Evolutionary conservation across 1,140 invertebrate genomes (phyloP), one percentile per base, ranked within the genome.

Genomic region (Zeugodacus cucurbitae): DNA sequence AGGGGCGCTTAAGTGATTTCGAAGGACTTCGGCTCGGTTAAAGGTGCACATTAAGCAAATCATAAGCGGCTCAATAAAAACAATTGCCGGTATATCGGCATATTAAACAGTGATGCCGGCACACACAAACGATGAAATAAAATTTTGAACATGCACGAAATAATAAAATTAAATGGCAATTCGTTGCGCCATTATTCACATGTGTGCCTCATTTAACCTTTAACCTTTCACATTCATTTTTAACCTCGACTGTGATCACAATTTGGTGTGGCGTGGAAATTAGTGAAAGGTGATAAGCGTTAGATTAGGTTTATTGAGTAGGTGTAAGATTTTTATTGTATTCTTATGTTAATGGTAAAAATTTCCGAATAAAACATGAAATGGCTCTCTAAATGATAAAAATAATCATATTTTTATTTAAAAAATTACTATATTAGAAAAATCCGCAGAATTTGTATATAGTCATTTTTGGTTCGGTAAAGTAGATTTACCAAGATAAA

Each of bases 51-150:
- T 82, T 82, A 48, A n/a, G 74, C 44, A 82, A 26, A 48, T 82
- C 37, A 82, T 82, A 82, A 82, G 74, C 41, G n/a, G 41, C n/a
- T 82, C 74, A 82, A 48, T 82, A 82, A 82, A 82, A 82, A 48
- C 41, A 74, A 37, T 74, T 37, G 32, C 14, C 32, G 32, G 29
- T 8, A 29, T 32, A 67, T 26, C n/a, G 58, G 58, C 22, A 62
- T 62, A 62, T 26, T 62, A 26, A 62, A 26, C n/a, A 62, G 58
- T 62, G 3, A 10, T 11, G 26, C n/a, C 10, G 57, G 1, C 58
- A n/a, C 58, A 62, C 10, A 26, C 58, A 62, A 8, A 5, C 17
- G 20, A 37, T 41, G 32, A 32, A 37, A 37, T 37, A 22, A 74
- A 74, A 6, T 37, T 4, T 17, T 22, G 67, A 37, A 22, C 32